These are phyloP conservation scores for Entelurus aequoreus DNA, from an alignment of 2,113 vertebrate genomes.

Conservation along the genomic window DNA sequence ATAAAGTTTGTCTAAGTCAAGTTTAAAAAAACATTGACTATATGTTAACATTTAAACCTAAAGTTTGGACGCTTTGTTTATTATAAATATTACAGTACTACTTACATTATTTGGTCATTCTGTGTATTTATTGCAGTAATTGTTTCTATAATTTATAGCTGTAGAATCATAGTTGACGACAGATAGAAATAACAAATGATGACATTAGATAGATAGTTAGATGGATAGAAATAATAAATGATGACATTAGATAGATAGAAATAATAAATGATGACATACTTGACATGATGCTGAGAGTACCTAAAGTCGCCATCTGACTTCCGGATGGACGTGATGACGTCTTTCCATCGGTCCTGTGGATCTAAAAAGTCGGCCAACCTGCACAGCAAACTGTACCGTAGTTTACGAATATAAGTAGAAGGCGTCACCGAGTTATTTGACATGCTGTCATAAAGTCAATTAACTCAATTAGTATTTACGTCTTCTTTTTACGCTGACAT, in stretches of 20 bases:
- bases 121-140: too few species aligned
- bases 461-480: not conserved
- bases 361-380: slow-evolving; percentile 83
- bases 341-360: slow-evolving; percentile 86
- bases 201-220: not conserved
- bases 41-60: too few species aligned
- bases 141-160: too few species aligned
- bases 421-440: slow-evolving; percentile 64
- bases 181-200: not conserved
- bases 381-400: slow-evolving; percentile 70
- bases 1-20: too few species aligned
- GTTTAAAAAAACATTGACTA: too few species aligned
- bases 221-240: not conserved
- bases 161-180: too few species aligned
- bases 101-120: too few species aligned
- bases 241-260: not conserved
- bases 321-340: slow-evolving; percentile 75
- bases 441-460: slow-evolving; percentile 61
- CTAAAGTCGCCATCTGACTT: slow-evolving; percentile 74
- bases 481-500: not conserved
- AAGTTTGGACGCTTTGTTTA: too few species aligned
- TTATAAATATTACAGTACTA: too few species aligned
- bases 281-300: slow-evolving; percentile 81
- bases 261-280: slow-evolving; percentile 27
- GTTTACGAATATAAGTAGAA: slow-evolving; percentile 77